Percentiles rank a stretch among this genome's conserved stretches.
phyloP scores from a whole-genome alignment of 35 echinoderm and acorn worm genomes.

The Apostichopus californicus region DNA sequence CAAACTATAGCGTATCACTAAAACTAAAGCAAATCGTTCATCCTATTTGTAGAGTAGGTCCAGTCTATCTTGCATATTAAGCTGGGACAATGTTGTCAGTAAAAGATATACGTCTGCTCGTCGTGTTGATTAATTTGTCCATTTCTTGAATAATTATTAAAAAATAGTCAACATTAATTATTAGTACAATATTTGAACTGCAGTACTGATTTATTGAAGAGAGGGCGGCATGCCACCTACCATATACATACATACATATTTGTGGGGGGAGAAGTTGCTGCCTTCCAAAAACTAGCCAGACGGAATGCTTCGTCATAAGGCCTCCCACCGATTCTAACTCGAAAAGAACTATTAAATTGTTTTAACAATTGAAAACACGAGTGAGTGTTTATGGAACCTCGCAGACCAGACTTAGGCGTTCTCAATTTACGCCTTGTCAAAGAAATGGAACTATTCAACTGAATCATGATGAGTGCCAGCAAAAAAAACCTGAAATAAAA shows the following conservation, averaged over 20 bases:
- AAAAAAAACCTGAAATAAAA: no score
- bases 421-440: constrained; percentile 20
- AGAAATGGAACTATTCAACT: not conserved
- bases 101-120: no score
- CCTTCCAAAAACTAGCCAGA: not conserved
- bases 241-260: not conserved
- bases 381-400: constrained; percentile 22
- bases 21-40: no score
- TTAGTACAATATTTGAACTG: no score
- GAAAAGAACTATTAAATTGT: constrained; percentile 19
- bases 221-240: not conserved
- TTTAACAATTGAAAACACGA: constrained; percentile 12
- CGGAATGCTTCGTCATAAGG: not conserved
- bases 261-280: not conserved
- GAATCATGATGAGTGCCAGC: constrained; percentile 15
- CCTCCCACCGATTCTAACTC: not conserved
- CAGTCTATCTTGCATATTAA: no score
- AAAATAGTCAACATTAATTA: no score
- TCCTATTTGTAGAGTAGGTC: no score
- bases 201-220: not conserved
- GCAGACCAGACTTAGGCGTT: constrained; percentile 21
- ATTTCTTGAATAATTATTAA: no score
- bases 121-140: no score
- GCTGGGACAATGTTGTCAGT: no score
- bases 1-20: no score